Conservation (phyloP, 2,797 vertebrate genomes). For the Euphonia xanthogaster region DNA sequence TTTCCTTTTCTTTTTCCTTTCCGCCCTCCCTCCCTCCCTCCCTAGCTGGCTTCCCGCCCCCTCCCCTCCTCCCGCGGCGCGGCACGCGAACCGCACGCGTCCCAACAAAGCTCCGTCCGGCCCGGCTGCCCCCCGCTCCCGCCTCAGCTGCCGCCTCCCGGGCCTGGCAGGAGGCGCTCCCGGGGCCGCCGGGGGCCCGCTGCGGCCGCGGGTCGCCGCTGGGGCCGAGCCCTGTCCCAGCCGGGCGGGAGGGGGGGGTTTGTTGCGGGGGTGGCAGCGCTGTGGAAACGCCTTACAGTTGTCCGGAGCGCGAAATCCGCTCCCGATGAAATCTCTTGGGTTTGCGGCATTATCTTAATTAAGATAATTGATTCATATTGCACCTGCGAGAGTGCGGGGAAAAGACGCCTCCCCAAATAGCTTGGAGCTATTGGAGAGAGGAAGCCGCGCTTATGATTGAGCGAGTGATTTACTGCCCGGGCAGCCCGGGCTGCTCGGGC, state of each 20-base stretch:
- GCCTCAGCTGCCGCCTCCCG: not conserved
- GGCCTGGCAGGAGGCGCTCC: not conserved
- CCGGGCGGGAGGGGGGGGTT: not conserved
- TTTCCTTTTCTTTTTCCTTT: not conserved
- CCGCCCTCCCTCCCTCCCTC: not conserved
- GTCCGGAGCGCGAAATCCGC: conserved; percentile 69
- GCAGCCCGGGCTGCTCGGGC: not conserved
- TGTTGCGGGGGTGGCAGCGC: not conserved
- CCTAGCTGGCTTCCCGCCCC: not conserved
- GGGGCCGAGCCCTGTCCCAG: not conserved
- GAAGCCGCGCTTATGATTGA: conserved; percentile 57
- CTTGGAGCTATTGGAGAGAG: conserved; percentile 75
- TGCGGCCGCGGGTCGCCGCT: not conserved
- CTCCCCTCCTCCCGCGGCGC: conserved; percentile 45
- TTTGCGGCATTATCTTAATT: conserved; percentile 82
- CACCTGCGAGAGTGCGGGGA: conserved; percentile 79
- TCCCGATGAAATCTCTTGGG: conserved; percentile 77
- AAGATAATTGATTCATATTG: conserved; percentile 87
- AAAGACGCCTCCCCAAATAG: conserved; percentile 72
- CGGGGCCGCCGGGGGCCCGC: not conserved
- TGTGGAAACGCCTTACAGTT: conserved; percentile 59
- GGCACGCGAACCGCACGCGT: conserved; percentile 84
- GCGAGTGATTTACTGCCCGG: conserved; percentile 74
- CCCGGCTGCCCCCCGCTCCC: conserved; percentile 56
- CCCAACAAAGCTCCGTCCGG: conserved; percentile 78